Base-by-base conservation (phyloP, 2,113 vertebrate genomes). In the Stigmatopora argus region DNA sequence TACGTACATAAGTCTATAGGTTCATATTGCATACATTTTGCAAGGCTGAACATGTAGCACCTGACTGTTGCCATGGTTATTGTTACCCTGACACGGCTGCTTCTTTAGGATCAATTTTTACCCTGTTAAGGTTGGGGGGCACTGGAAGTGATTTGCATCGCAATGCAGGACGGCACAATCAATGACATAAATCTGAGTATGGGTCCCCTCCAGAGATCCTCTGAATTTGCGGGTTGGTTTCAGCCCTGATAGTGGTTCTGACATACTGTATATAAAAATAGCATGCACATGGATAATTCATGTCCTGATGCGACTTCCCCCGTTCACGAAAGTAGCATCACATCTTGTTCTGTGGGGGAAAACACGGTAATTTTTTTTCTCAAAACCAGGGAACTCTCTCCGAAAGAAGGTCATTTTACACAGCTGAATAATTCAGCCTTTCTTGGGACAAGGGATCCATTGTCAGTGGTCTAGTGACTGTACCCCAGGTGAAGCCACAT, bases 61-160 rank as follows among this genome's bases (percentile, higher is more conserved):
- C 80, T 83, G 80, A 70, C 74, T 87, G 88, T 91, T 91, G 88
- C 89, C 85, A 91, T 91, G 90, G 90, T 89, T 88, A 88, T 88
- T 79, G 82, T 80, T 69, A 60, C 58, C 65, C 77, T 21, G 67
- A 81, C 80, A 65, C 67, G 57, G 72, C 69, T 10, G 65, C 80
- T 73, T 74, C 83, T 87, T 83, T 67, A 71, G 81, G 35, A 82
- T 83, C 84, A 85, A 87, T 84, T 85, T 31, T 78, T 72, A 70
- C 71, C 74, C 83, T 78, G 68, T 80, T 80, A 72, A 81, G 77
- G 71, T 83, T 80, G 76, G 64, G 73, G 76, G 35, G 69, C 44
- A 31, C 47, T 9, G 69, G 69, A 51, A 64, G 48, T 64, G 67
- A 66, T 78, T 75, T 83, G 76, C 81, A 70, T 85, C 68, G 81